Base-by-base conservation (phyloP, 2,888 invertebrate species). In the Scaptomyza flava region DNA sequence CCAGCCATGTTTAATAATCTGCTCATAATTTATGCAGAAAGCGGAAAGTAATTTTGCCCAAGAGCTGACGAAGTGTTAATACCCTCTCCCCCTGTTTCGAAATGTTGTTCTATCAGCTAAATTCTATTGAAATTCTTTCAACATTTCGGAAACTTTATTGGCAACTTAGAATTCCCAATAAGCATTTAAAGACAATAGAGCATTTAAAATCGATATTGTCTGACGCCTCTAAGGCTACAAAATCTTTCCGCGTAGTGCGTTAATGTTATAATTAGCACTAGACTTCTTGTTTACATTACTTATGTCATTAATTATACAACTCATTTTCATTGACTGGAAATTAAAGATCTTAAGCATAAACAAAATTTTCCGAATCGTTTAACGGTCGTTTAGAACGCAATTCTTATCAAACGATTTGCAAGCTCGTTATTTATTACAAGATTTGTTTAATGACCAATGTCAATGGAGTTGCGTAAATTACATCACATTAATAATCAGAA, bases 381-480 rank as follows among this genome's bases (percentile, higher is more conserved):
- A 34, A 34, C 45, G 17, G 14, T 42, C 27, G 17, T 30, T 50
- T n/a, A n/a, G n/a, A n/a, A n/a, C n/a, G n/a, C n/a, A n/a, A n/a
- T n/a, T n/a, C n/a, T n/a, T n/a, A n/a, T n/a, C n/a, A n/a, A 17
- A 11, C 23, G 23, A 23, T 2, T 1, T 34, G 42, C 1, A 17
- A 17, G 17, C 17, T 17, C 17, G 17, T 69, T 67, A 46, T 46
- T 56, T 71, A 73, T 76, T 72, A 78, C 42, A 50, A 68, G 63
- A 69, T 69, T 75, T 73, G 72, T 59, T 68, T 64, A 81, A 75
- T 77, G 73, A 71, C 84, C 84, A 71, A 66, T 68, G 70, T 72
- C 81, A 79, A 69, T 17, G 17, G 17, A 51, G 67, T 27, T 58
- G 20, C 43, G 23, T 2, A 46, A 23, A 43, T 36, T 36, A 48